Evolutionary conservation across 2,888 invertebrate species (phyloP).

Genomic region (Colostygia pectinataria): DNA sequence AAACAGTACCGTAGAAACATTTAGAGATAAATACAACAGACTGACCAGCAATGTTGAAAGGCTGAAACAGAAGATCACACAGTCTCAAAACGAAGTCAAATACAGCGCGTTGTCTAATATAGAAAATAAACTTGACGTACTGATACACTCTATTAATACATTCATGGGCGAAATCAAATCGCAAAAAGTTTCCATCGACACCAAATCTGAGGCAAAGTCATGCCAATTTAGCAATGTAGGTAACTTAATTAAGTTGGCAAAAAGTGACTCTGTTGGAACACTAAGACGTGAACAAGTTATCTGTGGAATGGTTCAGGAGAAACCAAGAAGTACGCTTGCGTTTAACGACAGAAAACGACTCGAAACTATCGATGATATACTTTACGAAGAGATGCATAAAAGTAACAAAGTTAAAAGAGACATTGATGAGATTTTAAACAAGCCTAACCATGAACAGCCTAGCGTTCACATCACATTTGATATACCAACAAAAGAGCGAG

Average conservation of each 20-base stretch:
- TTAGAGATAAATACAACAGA: conserved; percentile 37
- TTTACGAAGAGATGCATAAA: conserved; percentile 52
- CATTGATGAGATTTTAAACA: conserved; percentile 47
- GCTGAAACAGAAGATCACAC: conserved; percentile 38
- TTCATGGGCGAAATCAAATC: conserved; percentile 51
- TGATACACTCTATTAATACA: conserved; percentile 54
- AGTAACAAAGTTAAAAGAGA: conserved; percentile 51
- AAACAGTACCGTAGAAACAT: conserved; percentile 15
- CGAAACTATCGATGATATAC: conserved; percentile 38
- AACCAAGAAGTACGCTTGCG: conserved; percentile 30
- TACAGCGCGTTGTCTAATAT: conserved; percentile 45
- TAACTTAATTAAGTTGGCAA: conserved; percentile 8
- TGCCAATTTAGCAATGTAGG: conserved; percentile 1
- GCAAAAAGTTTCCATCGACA: conserved; percentile 17
- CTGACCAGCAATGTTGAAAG: conserved; percentile 37
- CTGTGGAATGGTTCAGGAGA: conserved; percentile 34
- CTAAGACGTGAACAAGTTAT: conserved; percentile 29
- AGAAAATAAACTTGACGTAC: conserved; percentile 55
- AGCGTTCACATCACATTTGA: conserved; percentile 49
- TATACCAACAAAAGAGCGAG: conserved; percentile 57
- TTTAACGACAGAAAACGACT: conserved; percentile 20
- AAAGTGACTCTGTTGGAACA: conserved; percentile 15
- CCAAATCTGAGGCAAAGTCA: not conserved
- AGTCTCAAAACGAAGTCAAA: conserved; percentile 31
- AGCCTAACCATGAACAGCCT: conserved; percentile 37